Percentiles rank a stretch among this genome's conserved stretches.
These are phyloP conservation scores for Protobothrops mucrosquamatus DNA, from an alignment of 2,113 vertebrate genomes.

Conservation along the genomic window DNA sequence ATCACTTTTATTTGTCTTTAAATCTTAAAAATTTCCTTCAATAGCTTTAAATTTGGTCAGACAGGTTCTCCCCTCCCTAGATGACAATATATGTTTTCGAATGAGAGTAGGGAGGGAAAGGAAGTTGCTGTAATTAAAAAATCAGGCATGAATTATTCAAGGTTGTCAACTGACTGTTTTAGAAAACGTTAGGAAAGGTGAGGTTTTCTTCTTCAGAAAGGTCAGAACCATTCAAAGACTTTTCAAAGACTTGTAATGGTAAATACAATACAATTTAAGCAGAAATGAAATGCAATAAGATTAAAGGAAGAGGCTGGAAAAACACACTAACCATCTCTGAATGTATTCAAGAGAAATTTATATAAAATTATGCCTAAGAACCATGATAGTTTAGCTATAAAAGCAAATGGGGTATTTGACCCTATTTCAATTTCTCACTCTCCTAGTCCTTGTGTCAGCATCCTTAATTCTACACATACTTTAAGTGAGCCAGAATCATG, in stretches of 20 bases:
- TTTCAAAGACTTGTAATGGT: conserved; percentile 20
- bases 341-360: neutral
- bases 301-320: neutral
- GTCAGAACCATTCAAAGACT: conserved; percentile 16
- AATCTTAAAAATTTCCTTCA: neutral
- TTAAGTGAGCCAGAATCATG: neutral
- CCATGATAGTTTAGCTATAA: neutral
- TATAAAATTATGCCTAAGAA: neutral
- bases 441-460: neutral
- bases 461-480: neutral
- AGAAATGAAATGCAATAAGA: neutral
- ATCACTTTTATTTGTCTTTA: conserved; percentile 5
- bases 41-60: conserved; percentile 18
- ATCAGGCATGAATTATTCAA: neutral
- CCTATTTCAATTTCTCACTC: neutral
- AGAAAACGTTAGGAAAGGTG: neutral
- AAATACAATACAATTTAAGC: conserved; percentile 34
- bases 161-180: conserved; percentile 19
- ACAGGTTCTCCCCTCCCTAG: conserved; percentile 22
- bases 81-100: conserved; percentile 23
- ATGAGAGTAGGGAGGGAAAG: conserved; percentile 41
- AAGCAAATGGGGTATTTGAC: neutral
- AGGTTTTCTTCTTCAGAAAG: conserved; percentile 13
- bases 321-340: conserved; percentile 37
- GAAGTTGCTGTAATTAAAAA: conserved; percentile 50